Conservation (phyloP, 2,888 invertebrate species). For the Metalampra italica region DNA sequence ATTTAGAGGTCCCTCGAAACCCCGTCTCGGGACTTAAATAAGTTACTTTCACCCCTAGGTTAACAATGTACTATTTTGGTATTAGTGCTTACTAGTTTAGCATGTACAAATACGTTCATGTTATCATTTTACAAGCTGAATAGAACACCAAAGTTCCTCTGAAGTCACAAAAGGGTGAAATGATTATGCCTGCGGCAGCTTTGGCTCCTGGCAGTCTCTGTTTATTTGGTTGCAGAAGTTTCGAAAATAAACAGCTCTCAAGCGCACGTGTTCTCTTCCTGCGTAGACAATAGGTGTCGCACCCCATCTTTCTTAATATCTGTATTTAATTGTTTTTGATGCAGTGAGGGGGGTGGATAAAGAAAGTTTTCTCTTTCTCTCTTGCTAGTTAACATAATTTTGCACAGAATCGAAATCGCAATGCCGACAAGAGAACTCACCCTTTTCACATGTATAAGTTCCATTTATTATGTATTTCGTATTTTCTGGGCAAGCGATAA, state of each 20-base stretch:
- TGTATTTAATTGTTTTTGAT: too few species aligned
- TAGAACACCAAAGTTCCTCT: constrained; percentile 6
- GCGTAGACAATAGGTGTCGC: not conserved
- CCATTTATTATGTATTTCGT: constrained; percentile 21
- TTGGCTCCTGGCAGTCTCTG: constrained; percentile 16
- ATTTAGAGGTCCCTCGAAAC: too few species aligned
- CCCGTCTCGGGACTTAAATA: too few species aligned
- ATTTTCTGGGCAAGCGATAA: constrained; percentile 7
- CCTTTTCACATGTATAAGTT: constrained; percentile 40
- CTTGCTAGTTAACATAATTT: too few species aligned
- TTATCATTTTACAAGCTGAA: not conserved
- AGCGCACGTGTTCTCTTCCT: not conserved
- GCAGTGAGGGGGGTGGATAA: too few species aligned
- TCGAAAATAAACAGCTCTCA: constrained; percentile 17
- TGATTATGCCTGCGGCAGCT: constrained; percentile 13
- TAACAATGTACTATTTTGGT: too few species aligned
- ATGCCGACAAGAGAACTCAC: too few species aligned
- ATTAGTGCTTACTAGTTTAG: too few species aligned
- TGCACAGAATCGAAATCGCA: too few species aligned
- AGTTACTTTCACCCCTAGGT: too few species aligned
- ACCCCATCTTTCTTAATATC: not conserved
- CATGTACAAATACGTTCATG: too few species aligned
- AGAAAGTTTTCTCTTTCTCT: too few species aligned
- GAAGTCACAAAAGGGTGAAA: constrained; percentile 6
- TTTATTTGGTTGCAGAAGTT: constrained; percentile 11